A percentile compares a stretch with the other conserved stretches of the same genome.
These are phyloP conservation scores for Geophilus truncorum DNA, from an alignment of 2,888 invertebrate genomes.

Conservation along the genomic window DNA sequence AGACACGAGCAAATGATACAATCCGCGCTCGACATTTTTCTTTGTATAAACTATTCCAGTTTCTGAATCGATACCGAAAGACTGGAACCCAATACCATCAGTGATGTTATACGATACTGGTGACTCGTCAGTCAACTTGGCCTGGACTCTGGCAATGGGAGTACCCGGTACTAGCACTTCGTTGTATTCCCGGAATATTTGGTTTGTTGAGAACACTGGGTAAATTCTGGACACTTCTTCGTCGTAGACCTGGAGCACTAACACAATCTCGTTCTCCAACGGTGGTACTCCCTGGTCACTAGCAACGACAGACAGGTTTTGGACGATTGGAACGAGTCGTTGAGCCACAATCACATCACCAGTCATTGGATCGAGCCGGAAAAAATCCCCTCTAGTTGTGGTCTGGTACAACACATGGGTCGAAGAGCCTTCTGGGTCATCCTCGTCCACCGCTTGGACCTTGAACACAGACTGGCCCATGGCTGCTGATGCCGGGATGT, in stretches of 20 bases:
- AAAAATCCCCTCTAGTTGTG: conserved; percentile 35
- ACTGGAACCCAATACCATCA: conserved; percentile 38
- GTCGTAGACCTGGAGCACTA: conserved; percentile 41
- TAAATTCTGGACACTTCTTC: conserved; percentile 38
- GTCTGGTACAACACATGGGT: conserved; percentile 40
- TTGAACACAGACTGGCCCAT: conserved; percentile 41
- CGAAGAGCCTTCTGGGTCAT: conserved; percentile 38
- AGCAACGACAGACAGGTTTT: conserved; percentile 34
- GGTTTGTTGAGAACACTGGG: conserved; percentile 41
- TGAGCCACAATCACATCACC: conserved; percentile 40
- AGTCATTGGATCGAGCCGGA: conserved; percentile 40
- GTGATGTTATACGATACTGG: conserved; percentile 42
- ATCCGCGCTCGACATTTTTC: conserved; percentile 35
- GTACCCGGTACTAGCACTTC: conserved; percentile 40
- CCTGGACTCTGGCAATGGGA: conserved; percentile 40
- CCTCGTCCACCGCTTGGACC: conserved; percentile 41
- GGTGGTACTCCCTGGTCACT: conserved; percentile 35
- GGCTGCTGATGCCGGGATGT: conserved; percentile 41
- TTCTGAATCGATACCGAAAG: conserved; percentile 41
- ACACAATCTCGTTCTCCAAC: conserved; percentile 37
- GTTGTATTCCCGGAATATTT: conserved; percentile 41
- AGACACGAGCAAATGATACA: conserved; percentile 41
- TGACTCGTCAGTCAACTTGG: conserved; percentile 40
- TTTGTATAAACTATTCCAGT: conserved; percentile 44
- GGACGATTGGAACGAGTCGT: conserved; percentile 29